These are phyloP conservation scores for Trichonephila clavipes DNA, from an alignment of 1,140 invertebrate genomes.

Conservation along the genomic window DNA sequence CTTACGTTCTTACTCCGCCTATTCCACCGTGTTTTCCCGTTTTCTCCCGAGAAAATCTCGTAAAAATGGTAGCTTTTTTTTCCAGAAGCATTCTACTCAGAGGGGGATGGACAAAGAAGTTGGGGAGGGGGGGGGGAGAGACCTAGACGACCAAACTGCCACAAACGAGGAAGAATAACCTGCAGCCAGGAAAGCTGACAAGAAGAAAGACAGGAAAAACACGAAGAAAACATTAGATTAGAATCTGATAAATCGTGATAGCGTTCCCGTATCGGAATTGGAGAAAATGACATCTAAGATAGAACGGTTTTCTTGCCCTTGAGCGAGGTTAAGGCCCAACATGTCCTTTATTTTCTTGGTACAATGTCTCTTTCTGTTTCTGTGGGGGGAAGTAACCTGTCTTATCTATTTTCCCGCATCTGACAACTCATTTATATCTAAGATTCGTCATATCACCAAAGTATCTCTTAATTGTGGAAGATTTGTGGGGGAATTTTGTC, in stretches of 20 bases:
- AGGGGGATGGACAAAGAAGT: not conserved
- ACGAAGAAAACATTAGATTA: constrained; percentile 67
- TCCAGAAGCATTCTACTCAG: not conserved
- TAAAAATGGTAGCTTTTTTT: constrained; percentile 4
- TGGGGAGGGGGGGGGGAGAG: too few species aligned
- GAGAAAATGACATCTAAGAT: constrained; percentile 61
- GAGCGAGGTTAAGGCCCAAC: not conserved
- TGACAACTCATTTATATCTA: constrained; percentile 58
- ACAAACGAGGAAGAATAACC: constrained; percentile 66
- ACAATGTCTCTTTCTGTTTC: constrained; percentile 45
- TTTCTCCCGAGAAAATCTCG: not conserved
- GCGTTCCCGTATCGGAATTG: constrained; percentile 34
- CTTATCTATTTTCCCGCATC: not conserved
- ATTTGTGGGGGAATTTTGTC: constrained; percentile 41
- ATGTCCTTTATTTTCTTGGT: constrained; percentile 19
- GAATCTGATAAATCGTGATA: constrained; percentile 71
- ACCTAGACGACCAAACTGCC: constrained; percentile 4
- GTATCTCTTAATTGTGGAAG: constrained; percentile 58
- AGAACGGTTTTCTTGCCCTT: constrained; percentile 55
- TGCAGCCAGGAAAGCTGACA: constrained; percentile 57
- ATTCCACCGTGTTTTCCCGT: not conserved
- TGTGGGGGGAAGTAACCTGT: not conserved
- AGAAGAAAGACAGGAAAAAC: constrained; percentile 52
- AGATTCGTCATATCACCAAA: constrained; percentile 11
- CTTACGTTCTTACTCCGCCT: not conserved